Evolutionary conservation across 2,888 invertebrate species (phyloP).

Genomic region (Drosophila merina): DNA sequence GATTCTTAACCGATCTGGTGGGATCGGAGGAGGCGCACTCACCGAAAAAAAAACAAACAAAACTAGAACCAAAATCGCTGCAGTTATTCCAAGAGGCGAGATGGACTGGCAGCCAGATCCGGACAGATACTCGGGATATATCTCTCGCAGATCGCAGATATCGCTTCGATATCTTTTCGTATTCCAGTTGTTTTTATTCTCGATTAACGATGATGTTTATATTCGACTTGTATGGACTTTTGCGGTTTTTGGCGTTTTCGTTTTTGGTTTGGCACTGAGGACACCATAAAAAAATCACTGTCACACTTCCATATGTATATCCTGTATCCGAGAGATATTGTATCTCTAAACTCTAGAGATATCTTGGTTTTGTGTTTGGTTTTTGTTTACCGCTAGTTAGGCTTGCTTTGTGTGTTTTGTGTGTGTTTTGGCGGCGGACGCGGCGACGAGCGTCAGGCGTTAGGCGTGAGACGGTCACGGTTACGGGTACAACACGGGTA

Average conservation of each 20-base stretch:
- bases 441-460: slow-evolving; percentile 50
- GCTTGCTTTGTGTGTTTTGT: slow-evolving; percentile 21
- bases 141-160: slow-evolving; percentile 6
- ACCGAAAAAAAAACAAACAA: slow-evolving; percentile 64
- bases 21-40: slow-evolving; percentile 45
- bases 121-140: slow-evolving; percentile 3
- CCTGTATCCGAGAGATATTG: slow-evolving; percentile 27
- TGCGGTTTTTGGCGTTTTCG: slow-evolving; percentile 5
- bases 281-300: slow-evolving; percentile 47
- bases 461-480: background rate
- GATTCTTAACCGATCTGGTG: slow-evolving; percentile 14
- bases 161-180: background rate
- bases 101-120: slow-evolving; percentile 22
- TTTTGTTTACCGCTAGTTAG: slow-evolving; percentile 20
- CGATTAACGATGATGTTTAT: slow-evolving; percentile 29
- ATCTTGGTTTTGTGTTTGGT: slow-evolving; percentile 17
- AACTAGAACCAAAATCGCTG: slow-evolving; percentile 44
- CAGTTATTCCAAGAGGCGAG: slow-evolving; percentile 25
- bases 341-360: background rate
- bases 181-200: slow-evolving; percentile 26
- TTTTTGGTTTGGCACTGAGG: slow-evolving; percentile 33
- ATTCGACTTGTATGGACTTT: background rate
- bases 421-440: slow-evolving; percentile 38
- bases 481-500: background rate
- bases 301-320: slow-evolving; percentile 26